phyloP scores from a whole-genome alignment of 2,797 vertebrate species.

The Pelodytes ibericus region DNA sequence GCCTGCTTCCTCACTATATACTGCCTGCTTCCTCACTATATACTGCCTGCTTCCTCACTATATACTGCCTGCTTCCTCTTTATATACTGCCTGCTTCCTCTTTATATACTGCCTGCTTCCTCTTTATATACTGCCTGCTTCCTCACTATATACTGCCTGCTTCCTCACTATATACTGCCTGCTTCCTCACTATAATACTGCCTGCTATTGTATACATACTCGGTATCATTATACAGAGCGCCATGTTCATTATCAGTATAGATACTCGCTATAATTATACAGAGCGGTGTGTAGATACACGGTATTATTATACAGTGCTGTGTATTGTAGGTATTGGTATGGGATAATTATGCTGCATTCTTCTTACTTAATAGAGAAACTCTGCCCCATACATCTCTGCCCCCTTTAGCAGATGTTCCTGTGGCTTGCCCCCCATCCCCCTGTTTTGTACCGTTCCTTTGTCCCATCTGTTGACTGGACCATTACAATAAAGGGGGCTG shows the following conservation, averaged over 20 bases:
- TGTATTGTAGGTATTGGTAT: no score
- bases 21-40: neutral
- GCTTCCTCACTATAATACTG: neutral
- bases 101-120: neutral
- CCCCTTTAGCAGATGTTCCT: slow-evolving; percentile 9
- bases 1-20: neutral
- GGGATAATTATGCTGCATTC: no score
- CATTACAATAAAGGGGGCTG: slow-evolving; percentile 25
- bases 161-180: neutral
- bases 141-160: neutral
- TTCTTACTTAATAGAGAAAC: no score
- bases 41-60: neutral
- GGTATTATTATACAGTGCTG: neutral
- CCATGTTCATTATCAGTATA: neutral
- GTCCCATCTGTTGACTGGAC: slow-evolving; percentile 16
- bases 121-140: neutral
- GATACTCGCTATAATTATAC: slow-evolving; percentile 1
- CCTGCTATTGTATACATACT: neutral
- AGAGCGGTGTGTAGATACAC: neutral
- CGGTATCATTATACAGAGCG: neutral
- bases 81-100: no score
- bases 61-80: neutral
- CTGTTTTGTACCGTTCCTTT: slow-evolving; percentile 24
- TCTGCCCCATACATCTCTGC: neutral
- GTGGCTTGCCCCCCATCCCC: neutral